Conservation (phyloP, 1,140 invertebrate species). For the Neodiprion fabricii region DNA sequence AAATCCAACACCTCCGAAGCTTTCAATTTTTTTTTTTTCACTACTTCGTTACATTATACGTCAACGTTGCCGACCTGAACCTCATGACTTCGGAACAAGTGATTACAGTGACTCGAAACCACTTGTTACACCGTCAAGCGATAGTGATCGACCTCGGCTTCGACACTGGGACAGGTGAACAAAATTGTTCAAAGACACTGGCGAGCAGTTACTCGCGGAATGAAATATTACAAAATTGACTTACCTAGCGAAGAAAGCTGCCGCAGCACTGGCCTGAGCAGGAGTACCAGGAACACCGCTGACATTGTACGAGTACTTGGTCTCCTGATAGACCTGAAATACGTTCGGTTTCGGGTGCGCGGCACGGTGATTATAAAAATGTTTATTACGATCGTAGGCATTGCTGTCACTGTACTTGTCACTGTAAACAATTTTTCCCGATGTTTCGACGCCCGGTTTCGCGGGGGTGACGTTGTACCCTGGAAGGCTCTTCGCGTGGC, state of each 20-base stretch:
- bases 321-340: conserved; percentile 55
- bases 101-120: no score
- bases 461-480: conserved; percentile 29
- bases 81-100: no score
- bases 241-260: conserved; percentile 61
- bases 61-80: no score
- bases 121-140: no score
- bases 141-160: no score
- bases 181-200: no score
- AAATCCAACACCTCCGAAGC: no score
- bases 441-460: conserved; percentile 26
- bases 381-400: conserved; percentile 9
- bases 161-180: no score
- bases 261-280: conserved; percentile 58
- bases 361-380: conserved; percentile 47
- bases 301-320: conserved; percentile 59
- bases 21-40: no score
- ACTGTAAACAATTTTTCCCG: conserved; percentile 43
- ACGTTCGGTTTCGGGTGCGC: conserved; percentile 41
- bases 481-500: conserved; percentile 41
- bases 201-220: no score
- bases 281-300: conserved; percentile 56
- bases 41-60: no score
- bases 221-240: conserved; percentile 20
- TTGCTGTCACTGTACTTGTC: conserved; percentile 44